Conservation (phyloP, 2,888 invertebrate species). For the Harpalus rufipes region DNA sequence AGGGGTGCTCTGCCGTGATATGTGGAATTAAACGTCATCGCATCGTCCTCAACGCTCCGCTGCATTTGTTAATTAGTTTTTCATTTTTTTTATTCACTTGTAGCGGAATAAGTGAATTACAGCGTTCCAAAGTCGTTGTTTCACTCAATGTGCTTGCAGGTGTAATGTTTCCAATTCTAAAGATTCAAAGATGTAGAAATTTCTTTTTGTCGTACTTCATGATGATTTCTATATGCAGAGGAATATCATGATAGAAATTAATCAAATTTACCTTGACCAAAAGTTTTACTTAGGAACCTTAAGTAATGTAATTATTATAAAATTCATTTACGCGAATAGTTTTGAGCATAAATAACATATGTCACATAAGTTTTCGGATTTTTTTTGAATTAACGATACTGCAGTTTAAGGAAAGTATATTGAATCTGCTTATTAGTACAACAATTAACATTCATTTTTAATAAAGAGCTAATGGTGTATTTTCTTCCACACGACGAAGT, state of each 20-base stretch:
- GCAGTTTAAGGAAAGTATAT: too few species aligned
- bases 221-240: not conserved
- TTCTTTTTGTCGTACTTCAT: not conserved
- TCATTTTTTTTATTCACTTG: constrained; percentile 50
- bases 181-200: constrained; percentile 35
- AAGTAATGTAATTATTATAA: too few species aligned
- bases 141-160: constrained; percentile 13
- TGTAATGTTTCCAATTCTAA: not conserved
- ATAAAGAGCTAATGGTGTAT: too few species aligned
- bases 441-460: too few species aligned
- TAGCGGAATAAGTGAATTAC: constrained; percentile 28
- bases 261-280: too few species aligned
- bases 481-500: too few species aligned
- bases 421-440: too few species aligned
- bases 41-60: constrained; percentile 19
- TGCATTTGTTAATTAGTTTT: constrained; percentile 57
- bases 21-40: constrained; percentile 58
- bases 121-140: constrained; percentile 19
- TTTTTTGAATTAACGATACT: too few species aligned
- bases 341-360: too few species aligned
- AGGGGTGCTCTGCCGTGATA: constrained; percentile 60
- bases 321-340: too few species aligned
- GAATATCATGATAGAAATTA: not conserved
- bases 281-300: too few species aligned
- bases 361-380: too few species aligned